These are phyloP conservation scores for Craseonycteris thonglongyai DNA, from an alignment of 2,113 vertebrate species.

Conservation along the genomic window DNA sequence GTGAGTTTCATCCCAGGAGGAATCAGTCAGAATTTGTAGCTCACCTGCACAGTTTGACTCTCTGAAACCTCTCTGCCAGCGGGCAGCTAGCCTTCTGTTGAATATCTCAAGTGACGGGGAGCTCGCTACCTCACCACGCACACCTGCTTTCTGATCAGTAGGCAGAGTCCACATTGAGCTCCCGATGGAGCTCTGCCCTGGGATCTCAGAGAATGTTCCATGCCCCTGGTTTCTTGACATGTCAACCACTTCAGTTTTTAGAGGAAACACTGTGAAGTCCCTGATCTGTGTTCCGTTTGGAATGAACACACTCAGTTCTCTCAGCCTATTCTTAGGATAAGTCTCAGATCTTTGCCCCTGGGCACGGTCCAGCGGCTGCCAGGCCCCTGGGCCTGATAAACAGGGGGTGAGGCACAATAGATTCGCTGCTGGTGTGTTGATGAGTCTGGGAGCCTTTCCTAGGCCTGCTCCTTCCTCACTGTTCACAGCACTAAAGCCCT, in stretches of 20 bases:
- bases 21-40: neutral
- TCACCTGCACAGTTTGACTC: neutral
- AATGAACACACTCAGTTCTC: neutral
- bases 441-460: neutral
- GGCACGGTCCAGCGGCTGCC: accelerated
- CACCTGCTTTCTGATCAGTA: neutral
- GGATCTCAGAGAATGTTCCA: neutral
- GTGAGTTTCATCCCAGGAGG: neutral
- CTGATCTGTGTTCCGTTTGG: neutral
- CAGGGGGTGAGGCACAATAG: neutral
- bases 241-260: neutral
- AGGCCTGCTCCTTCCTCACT: no score
- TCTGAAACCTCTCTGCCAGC: neutral
- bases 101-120: neutral
- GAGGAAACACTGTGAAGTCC: neutral
- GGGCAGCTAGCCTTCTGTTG: neutral
- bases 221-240: neutral
- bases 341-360: neutral
- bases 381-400: neutral
- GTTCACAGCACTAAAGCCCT: neutral
- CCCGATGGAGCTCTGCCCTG: neutral
- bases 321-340: neutral
- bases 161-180: neutral
- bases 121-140: neutral
- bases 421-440: neutral